Conservation (phyloP, 2,888 invertebrate genomes). For the Chydorus sphaericus region DNA sequence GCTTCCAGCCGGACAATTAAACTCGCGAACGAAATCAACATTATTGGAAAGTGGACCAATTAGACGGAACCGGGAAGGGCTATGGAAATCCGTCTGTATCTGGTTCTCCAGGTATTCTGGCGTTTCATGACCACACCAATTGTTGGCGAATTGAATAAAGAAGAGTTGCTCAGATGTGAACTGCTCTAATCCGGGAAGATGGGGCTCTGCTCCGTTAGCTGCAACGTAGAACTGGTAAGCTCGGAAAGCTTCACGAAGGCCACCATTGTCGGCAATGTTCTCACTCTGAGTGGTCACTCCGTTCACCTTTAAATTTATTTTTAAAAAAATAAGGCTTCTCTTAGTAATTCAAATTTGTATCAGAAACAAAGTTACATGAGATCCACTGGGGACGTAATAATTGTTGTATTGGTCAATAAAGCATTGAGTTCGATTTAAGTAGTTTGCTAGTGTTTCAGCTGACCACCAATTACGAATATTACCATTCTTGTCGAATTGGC, state of each 20-base stretch:
- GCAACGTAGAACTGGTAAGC: conserved; percentile 21
- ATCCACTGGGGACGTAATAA: conserved; percentile 27
- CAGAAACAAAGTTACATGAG: background rate
- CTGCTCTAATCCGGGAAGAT: conserved; percentile 22
- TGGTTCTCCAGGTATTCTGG: conserved; percentile 9
- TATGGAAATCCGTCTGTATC: conserved; percentile 13
- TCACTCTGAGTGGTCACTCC: conserved; percentile 15
- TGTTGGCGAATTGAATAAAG: conserved; percentile 32
- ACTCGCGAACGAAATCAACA: conserved; percentile 10
- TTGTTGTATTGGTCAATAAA: conserved; percentile 36
- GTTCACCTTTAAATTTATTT: conserved; percentile 11
- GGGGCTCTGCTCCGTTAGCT: conserved; percentile 20
- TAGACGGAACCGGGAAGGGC: conserved; percentile 13
- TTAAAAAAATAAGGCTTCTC: background rate
- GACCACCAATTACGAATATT: conserved; percentile 41
- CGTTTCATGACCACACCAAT: conserved; percentile 16
- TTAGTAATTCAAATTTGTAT: background rate
- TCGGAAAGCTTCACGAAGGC: conserved; percentile 21
- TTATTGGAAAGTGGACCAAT: conserved; percentile 12
- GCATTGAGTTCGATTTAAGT: conserved; percentile 35
- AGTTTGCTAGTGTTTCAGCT: conserved; percentile 31
- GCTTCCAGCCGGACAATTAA: conserved; percentile 10
- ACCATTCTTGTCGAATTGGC: conserved; percentile 37
- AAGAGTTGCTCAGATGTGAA: conserved; percentile 30
- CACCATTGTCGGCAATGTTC: conserved; percentile 21